phyloP scores from a whole-genome alignment of 2,888 invertebrate genomes.

The Drosophila borealis region DNA sequence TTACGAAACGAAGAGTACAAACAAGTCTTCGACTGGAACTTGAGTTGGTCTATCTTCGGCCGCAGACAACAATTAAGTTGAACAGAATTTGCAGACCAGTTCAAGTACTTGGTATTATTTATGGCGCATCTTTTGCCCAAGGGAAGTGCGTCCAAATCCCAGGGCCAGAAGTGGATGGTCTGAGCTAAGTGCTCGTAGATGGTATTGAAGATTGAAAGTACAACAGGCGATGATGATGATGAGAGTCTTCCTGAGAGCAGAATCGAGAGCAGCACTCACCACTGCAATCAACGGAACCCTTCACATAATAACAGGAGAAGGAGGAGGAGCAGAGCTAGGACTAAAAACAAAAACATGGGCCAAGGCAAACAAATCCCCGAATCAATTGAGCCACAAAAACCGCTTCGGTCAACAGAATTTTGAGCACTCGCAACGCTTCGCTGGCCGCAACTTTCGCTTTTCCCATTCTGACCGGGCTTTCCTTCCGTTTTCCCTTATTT shows the following conservation, averaged over 20 bases:
- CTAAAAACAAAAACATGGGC: background rate
- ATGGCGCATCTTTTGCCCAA: constrained; percentile 31
- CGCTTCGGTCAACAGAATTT: constrained; percentile 74
- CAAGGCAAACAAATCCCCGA: constrained; percentile 43
- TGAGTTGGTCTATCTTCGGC: background rate
- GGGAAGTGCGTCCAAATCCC: constrained; percentile 7
- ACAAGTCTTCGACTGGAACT: background rate
- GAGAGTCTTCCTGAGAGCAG: background rate
- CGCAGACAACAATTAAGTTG: constrained; percentile 54
- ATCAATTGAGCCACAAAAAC: constrained; percentile 51
- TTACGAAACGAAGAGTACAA: no score
- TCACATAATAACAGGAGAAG: constrained; percentile 8
- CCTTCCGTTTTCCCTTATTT: background rate
- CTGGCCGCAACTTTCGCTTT: constrained; percentile 57
- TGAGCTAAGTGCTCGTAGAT: constrained; percentile 1
- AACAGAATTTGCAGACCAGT: constrained; percentile 41
- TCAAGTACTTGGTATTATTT: constrained; percentile 68
- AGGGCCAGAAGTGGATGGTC: background rate
- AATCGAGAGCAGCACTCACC: constrained; percentile 25
- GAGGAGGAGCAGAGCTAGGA: background rate
- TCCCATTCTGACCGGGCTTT: background rate
- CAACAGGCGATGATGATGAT: background rate
- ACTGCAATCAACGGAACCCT: constrained; percentile 60
- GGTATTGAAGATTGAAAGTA: background rate
- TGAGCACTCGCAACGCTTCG: constrained; percentile 30